These are phyloP conservation scores for Ferdinandea cuprea DNA, from an alignment of 2,888 invertebrate species.

Conservation along the genomic window DNA sequence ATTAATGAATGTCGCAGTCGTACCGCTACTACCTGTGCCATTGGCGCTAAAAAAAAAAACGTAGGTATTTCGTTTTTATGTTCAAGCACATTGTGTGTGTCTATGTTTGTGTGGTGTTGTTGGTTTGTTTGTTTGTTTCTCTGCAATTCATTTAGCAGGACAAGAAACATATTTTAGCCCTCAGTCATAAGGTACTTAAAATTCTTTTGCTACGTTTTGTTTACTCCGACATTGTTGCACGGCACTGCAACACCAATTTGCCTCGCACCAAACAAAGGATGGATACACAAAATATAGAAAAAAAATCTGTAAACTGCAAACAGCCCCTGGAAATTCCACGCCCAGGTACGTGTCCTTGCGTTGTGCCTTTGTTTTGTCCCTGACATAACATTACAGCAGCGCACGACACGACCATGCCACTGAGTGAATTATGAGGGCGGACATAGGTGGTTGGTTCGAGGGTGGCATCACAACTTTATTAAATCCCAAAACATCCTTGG, in stretches of 20 bases:
- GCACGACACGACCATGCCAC: not conserved
- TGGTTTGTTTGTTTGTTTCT: no score
- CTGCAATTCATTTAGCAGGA: slow-evolving; percentile 60
- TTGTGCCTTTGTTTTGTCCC: slow-evolving; percentile 33
- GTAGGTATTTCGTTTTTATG: slow-evolving; percentile 31
- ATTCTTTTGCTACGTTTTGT: slow-evolving; percentile 50
- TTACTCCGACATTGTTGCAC: slow-evolving; percentile 51
- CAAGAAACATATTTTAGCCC: slow-evolving; percentile 55
- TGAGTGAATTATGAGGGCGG: slow-evolving; percentile 19
- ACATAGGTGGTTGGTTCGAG: slow-evolving; percentile 8
- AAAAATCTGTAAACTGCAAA: slow-evolving; percentile 42
- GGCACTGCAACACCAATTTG: slow-evolving; percentile 27
- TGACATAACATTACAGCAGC: slow-evolving; percentile 28
- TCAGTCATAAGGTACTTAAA: slow-evolving; percentile 55
- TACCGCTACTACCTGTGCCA: slow-evolving; percentile 2
- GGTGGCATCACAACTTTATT: slow-evolving; percentile 49
- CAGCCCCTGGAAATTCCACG: slow-evolving; percentile 58
- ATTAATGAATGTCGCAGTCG: slow-evolving; percentile 57
- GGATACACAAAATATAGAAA: slow-evolving; percentile 7
- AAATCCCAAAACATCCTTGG: slow-evolving; percentile 53
- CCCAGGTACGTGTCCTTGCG: slow-evolving; percentile 49
- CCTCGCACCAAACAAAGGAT: slow-evolving; percentile 12
- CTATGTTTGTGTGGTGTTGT: not conserved
- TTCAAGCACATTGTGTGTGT: slow-evolving; percentile 17
- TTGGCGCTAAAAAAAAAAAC: slow-evolving; percentile 30